Evolutionary conservation across 1,140 invertebrate species (phyloP), one percentile per base, ranked within the genome.

Genomic region (Dendroctonus valens): DNA sequence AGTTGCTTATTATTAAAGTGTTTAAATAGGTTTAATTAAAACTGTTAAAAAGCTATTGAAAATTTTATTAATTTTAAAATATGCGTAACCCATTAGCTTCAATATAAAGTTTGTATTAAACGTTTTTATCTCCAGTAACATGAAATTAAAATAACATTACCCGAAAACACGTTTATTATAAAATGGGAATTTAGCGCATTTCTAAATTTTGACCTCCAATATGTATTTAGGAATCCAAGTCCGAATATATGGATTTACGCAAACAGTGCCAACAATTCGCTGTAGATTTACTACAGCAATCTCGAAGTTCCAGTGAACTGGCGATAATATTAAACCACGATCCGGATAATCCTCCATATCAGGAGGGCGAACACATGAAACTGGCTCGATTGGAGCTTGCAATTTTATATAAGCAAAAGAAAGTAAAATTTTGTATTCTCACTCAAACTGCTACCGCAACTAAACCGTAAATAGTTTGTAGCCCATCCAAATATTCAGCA

Each of bases 401-500:
- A 0, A 93, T 98, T 55, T 85, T 91, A 69, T 95, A 93, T 77
- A 94, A 95, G 75, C 96, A 98, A 78, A 98, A 97, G 79, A 91
- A 89, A 83, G 92, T 93, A 73, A 66, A 51, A 54, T 9, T 53
- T 26, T 26, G 26, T 2, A 26, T 26, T 26, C 26, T 26, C 26
- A 26, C 26, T 26, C 26, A 26, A 26, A 26, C 3, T 26, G 26
- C 26, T 26, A 26, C 26, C 3, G 26, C 26, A 26, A 26, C 26
- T 26, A 26, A 26, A 26, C 26, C 26, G 26, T 26, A 26, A 61
- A 41, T 58, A 92, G 90, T 96, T 96, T 76, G 92, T 97, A 26
- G 87, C 93, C n/a, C 93, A 96, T 81, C 89, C 94, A 9, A 94
- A 93, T 76, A 91, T 95, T 70, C 94, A 97, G 77, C 93, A 96